Evolutionary conservation across 1,140 invertebrate genomes (phyloP), one percentile per base, ranked within the genome.

Genomic region (Ericerus pela): DNA sequence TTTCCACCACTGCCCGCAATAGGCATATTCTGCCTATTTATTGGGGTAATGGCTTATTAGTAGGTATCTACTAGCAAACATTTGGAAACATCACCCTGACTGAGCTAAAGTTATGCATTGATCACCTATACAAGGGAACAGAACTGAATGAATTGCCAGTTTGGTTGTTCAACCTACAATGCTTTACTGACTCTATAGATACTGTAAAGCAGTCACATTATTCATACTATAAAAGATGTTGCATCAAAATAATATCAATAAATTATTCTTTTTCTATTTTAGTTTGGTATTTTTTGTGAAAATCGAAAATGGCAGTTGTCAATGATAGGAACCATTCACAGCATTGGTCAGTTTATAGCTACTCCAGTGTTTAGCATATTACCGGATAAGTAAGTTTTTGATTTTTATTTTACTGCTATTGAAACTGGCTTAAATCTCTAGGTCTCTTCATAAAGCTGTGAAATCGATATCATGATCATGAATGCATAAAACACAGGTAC

Each of bases 301-400:
- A 72, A 77, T 61, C 77, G 78, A 54, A 65, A 72, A 55, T 80
- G 79, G 77, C 77, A 77, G 59, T 63, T 80, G 36, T 75, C 76
- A 0, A 67, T 79, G 18, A 74, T 80, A 20, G 79, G 79, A 6
- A 77, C 77, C 1, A 65, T 73, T 16, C 79, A 80, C 64, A 79
- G 78, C 64, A 69, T 74, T 18, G 77, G 76, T 6, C 73, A 79
- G 22, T 70, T 79, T 12, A 63, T 75, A 29, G 77, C 76, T 10
- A 73, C 76, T 2, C 73, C 72, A n/a, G 2, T 74, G 2, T 76
- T 73, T 63, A 77, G 77, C 10, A 65, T 76, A 59, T 61, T 79
- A 14, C 76, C 76, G 2, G 77, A 79, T 64, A 73, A 69, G 77
- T 79, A 62, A 69, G 58, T 55, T 51, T 38, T n/a, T n/a, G n/a